A percentile compares a stretch with the other conserved stretches of the same genome.
Conservation (phyloP, 1,140 invertebrate genomes). For the Chelonus insularis region DNA sequence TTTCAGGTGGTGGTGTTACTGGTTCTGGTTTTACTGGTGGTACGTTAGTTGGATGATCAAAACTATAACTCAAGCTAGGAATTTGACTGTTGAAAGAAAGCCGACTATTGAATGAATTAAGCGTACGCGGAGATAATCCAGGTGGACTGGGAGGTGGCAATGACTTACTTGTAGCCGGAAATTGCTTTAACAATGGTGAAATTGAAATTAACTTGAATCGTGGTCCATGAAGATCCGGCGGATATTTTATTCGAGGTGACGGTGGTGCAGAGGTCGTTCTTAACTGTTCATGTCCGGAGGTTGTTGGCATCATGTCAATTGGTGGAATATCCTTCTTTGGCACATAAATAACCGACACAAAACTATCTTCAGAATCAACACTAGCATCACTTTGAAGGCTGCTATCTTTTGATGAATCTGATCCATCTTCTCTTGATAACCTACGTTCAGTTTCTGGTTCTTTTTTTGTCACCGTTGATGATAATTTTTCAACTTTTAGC, state of each 20-base stretch:
- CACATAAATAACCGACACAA: slow-evolving; percentile 87
- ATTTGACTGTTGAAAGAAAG: slow-evolving; percentile 22
- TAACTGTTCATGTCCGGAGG: slow-evolving; percentile 39
- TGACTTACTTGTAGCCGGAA: slow-evolving; percentile 49
- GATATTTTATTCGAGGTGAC: slow-evolving; percentile 65
- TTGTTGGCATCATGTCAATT: slow-evolving; percentile 35
- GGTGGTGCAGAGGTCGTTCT: slow-evolving; percentile 68
- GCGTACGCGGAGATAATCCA: slow-evolving; percentile 42
- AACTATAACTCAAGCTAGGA: too few relatives aligned
- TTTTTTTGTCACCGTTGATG: slow-evolving; percentile 35
- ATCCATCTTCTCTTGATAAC: slow-evolving; percentile 79
- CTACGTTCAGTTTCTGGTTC: slow-evolving; percentile 62
- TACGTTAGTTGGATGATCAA: too few relatives aligned
- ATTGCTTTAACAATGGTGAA: slow-evolving; percentile 55
- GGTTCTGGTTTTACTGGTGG: too few relatives aligned
- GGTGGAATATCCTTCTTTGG: slow-evolving; percentile 63
- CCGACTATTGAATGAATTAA: slow-evolving; percentile 29
- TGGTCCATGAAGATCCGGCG: slow-evolving; percentile 33
- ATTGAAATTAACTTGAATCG: slow-evolving; percentile 51
- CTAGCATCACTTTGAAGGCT: slow-evolving; percentile 91
- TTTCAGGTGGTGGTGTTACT: too few relatives aligned
- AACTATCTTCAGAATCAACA: slow-evolving; percentile 89
- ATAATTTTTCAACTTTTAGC: slow-evolving; percentile 47
- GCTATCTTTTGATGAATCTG: slow-evolving; percentile 88
- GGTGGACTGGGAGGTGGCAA: slow-evolving; percentile 51